Evolutionary conservation across 2,888 invertebrate species (phyloP), one percentile per base, ranked within the genome.

Genomic region (Noctua janthe): DNA sequence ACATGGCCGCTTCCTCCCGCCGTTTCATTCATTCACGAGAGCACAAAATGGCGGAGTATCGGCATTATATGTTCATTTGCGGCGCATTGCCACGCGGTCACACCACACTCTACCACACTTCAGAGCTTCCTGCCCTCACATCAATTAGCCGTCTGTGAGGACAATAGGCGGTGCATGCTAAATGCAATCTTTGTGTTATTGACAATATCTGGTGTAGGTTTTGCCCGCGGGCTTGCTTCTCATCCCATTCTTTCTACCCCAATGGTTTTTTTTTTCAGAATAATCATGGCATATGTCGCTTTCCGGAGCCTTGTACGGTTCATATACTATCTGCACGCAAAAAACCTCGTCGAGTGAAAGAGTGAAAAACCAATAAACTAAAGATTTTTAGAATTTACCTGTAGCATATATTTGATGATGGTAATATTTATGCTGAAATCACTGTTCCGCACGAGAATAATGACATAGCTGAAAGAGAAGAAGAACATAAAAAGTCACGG

Each of bases 41-140:
- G 62, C 78, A 88, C 79, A 88, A 86, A 86, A 86, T 86, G 86
- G 88, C 90, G 88, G 90, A 89, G 91, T 91, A 92, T 91, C 84
- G 87, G 92, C 92, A 95, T 95, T 95, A 94, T 95, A 94, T 94
- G 95, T 94, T 95, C 95, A 95, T 96, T 95, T 95, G 92, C 91
- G 89, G 91, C 73, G 90, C 90, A 94, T 95, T 94, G 91, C 75
- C 79, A 85, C 86, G 90, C 92, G 92, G 94, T 92, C 95, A 95
- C 96, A 95, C 95, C 29, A 67, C 66, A 47, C 43, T 43, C 29
- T 94, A 88, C 91, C 90, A 83, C 78, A 84, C 81, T 81, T 84
- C 84, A 84, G 79, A 88, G 91, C 92, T 95, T 95, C 95, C 95
- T 94, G 93, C 91, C 82, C 86, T 86, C 86, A 89, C 87, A 94